These are phyloP conservation scores for Tryphoninae sp. DNA, from an alignment of 2,888 invertebrate species.

Conservation along the genomic window DNA sequence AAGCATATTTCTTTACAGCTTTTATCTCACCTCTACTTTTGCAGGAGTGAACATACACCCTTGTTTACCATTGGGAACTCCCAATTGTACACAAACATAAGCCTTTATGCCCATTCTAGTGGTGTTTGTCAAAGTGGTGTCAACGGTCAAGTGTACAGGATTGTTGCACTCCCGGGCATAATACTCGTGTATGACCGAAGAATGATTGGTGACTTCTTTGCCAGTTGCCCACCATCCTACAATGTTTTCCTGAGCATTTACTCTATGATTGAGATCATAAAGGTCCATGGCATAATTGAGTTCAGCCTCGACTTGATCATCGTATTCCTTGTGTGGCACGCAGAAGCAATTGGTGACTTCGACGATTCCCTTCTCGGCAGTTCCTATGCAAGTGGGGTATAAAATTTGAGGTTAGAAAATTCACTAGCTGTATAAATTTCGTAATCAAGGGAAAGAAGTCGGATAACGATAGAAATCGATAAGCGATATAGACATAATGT, in stretches of 20 bases:
- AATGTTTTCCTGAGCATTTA: conserved; percentile 95
- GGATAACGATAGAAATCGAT: not conserved
- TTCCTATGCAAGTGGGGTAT: conserved; percentile 84
- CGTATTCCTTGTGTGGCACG: conserved; percentile 98
- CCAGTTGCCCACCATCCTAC: conserved; percentile 99
- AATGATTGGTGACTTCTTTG: conserved; percentile 97
- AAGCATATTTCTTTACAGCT: conserved; percentile 13
- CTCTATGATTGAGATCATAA: conserved; percentile 95
- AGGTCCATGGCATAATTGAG: conserved; percentile 98
- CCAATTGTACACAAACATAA: conserved; percentile 95
- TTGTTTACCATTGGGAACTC: conserved; percentile 95
- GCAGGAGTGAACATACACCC: conserved; percentile 99
- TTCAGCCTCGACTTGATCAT: conserved; percentile 98
- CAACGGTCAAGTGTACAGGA: conserved; percentile 97
- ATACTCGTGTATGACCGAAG: conserved; percentile 98
- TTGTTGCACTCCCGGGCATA: conserved; percentile 96
- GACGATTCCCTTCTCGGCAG: conserved; percentile 94
- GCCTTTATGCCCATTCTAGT: conserved; percentile 95
- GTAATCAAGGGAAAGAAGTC: not conserved
- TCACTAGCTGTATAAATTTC: not conserved
- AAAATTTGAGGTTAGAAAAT: conserved; percentile 50
- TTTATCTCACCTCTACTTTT: conserved; percentile 86
- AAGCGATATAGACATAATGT: not conserved
- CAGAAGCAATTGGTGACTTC: conserved; percentile 99
- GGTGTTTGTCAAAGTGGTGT: conserved; percentile 93